A percentile compares a stretch with the other conserved stretches of the same genome.
These are phyloP conservation scores for Rhingia rostrata DNA, from an alignment of 2,888 invertebrate genomes.

Conservation along the genomic window DNA sequence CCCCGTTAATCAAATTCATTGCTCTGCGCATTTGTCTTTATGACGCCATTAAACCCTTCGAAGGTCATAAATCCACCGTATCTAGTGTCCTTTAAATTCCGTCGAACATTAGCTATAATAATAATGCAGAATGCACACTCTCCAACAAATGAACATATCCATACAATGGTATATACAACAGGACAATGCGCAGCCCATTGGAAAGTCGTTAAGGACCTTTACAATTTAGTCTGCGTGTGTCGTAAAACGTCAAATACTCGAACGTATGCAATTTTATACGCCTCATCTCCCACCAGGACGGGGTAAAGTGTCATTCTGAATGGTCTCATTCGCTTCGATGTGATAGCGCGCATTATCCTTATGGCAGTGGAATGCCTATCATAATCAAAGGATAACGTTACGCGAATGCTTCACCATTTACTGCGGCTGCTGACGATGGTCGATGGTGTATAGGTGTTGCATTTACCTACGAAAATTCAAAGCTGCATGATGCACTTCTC, in stretches of 20 bases:
- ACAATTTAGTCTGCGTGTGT: conserved; percentile 53
- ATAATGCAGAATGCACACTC: conserved; percentile 57
- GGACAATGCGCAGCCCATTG: conserved; percentile 35
- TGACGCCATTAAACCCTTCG: conserved; percentile 9
- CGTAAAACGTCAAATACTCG: conserved; percentile 59
- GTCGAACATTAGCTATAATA: not conserved
- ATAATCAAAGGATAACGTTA: conserved; percentile 67
- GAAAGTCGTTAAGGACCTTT: conserved; percentile 63
- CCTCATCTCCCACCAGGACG: conserved; percentile 10
- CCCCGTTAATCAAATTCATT: too few relatives aligned
- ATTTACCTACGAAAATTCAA: not conserved
- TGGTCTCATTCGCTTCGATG: conserved; percentile 8
- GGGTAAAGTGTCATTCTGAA: not conserved
- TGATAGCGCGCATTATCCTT: conserved; percentile 37
- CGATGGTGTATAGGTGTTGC: conserved; percentile 9
- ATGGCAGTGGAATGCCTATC: conserved; percentile 35
- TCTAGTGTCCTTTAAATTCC: conserved; percentile 9
- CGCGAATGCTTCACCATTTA: conserved; percentile 40
- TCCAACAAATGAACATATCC: conserved; percentile 28
- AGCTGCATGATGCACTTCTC: conserved; percentile 46
- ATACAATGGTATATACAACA: conserved; percentile 29
- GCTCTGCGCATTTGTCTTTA: not conserved
- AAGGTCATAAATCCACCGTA: not conserved
- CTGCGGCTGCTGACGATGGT: conserved; percentile 16
- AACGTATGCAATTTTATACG: conserved; percentile 54